Conservation (phyloP, 2,888 invertebrate species). For the Alloscopus bannaensis region DNA sequence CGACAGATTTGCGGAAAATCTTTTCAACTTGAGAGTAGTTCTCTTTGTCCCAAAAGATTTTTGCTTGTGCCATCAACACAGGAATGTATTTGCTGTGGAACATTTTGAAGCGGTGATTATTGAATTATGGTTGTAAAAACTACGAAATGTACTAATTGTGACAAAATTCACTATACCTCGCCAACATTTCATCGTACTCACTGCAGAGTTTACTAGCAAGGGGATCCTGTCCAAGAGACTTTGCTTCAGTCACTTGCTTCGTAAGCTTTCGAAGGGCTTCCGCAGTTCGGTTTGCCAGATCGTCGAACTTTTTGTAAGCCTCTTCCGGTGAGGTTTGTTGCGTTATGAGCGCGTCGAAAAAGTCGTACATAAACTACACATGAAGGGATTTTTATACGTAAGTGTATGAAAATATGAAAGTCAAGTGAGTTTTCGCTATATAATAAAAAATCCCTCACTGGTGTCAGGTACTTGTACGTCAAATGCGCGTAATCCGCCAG, state of each 20-base stretch:
- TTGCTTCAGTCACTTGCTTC: slow-evolving; percentile 81
- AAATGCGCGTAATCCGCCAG: slow-evolving; percentile 97
- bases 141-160: no score
- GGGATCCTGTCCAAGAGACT: slow-evolving; percentile 68
- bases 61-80: slow-evolving; percentile 98
- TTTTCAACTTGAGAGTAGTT: slow-evolving; percentile 98
- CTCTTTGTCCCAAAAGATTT: slow-evolving; percentile 98
- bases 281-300: slow-evolving; percentile 92
- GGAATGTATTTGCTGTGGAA: slow-evolving; percentile 86
- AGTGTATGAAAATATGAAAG: no score
- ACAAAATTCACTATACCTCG: slow-evolving; percentile 75
- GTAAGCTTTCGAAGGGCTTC: slow-evolving; percentile 93
- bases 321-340: slow-evolving; percentile 98
- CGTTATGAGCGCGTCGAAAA: slow-evolving; percentile 96
- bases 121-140: no score
- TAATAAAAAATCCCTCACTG: slow-evolving; percentile 78
- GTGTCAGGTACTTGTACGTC: slow-evolving; percentile 94
- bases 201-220: slow-evolving; percentile 70
- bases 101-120: slow-evolving; percentile 1
- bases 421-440: neutral
- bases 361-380: slow-evolving; percentile 90
- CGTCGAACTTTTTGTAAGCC: slow-evolving; percentile 96
- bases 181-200: slow-evolving; percentile 72
- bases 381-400: slow-evolving; percentile 18
- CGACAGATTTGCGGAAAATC: slow-evolving; percentile 97